phyloP scores from a whole-genome alignment of 2,113 vertebrate species.

The Toxotes chatareus region DNA sequence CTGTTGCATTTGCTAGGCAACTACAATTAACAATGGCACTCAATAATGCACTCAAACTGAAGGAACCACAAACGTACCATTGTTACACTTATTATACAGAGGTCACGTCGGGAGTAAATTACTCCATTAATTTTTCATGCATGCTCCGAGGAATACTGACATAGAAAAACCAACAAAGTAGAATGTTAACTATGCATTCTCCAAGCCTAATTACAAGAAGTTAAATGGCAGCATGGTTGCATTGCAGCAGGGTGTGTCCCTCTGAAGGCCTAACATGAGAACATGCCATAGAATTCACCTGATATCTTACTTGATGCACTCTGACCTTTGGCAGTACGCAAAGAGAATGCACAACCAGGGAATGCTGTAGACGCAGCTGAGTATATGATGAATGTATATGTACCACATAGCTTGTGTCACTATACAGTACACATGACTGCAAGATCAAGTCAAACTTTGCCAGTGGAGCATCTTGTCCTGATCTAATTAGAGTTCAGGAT shows the following conservation, averaged over 20 bases:
- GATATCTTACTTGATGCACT: slow-evolving; percentile 53
- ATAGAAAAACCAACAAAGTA: background rate
- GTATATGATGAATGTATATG: slow-evolving; percentile 25
- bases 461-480: background rate
- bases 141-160: background rate
- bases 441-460: background rate
- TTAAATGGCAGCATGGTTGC: slow-evolving; percentile 33
- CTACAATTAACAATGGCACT: background rate
- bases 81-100: background rate
- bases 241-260: slow-evolving; percentile 56
- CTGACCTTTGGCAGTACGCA: slow-evolving; percentile 66
- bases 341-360: slow-evolving; percentile 34
- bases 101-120: background rate
- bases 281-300: slow-evolving; percentile 61
- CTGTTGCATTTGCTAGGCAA: slow-evolving; percentile 10
- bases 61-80: slow-evolving; percentile 9
- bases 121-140: background rate
- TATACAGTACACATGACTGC: background rate
- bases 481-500: background rate
- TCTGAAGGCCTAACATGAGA: slow-evolving; percentile 40
- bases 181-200: background rate
- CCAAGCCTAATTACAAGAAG: slow-evolving; percentile 15
- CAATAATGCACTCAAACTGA: background rate
- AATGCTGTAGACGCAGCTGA: slow-evolving; percentile 38
- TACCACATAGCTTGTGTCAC: slow-evolving; percentile 23